Evolutionary conservation across 2,888 invertebrate genomes (phyloP).

Genomic region (Tetramorium bicarinatum): DNA sequence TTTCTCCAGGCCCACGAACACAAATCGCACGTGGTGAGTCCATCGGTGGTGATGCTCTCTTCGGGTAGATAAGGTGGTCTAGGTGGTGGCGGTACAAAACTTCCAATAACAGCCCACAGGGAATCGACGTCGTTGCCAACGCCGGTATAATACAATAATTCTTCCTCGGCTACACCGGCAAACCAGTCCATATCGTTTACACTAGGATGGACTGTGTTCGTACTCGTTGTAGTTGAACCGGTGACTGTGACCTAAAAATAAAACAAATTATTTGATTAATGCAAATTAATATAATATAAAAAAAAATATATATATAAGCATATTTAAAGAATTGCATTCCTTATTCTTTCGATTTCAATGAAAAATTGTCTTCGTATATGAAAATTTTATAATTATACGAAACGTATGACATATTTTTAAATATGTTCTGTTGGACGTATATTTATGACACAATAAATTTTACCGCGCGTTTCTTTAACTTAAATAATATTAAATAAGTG

Average conservation of each 20-base stretch:
- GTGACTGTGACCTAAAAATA: conserved; percentile 68
- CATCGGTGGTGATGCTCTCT: conserved; percentile 89
- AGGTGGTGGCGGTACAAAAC: conserved; percentile 91
- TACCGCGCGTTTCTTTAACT: not conserved
- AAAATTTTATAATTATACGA: not conserved
- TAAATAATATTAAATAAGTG: conserved; percentile 6
- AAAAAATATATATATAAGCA: no score
- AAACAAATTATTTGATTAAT: not conserved
- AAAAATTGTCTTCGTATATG: not conserved
- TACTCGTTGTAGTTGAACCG: conserved; percentile 70
- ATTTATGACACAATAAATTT: not conserved
- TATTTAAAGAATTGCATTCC: not conserved
- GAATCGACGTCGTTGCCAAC: conserved; percentile 84
- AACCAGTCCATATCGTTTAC: conserved; percentile 85
- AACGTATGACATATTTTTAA: not conserved
- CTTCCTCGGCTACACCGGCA: conserved; percentile 85
- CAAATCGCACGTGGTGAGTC: conserved; percentile 91
- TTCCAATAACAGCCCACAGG: conserved; percentile 85
- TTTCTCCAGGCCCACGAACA: conserved; percentile 91
- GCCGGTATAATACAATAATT: conserved; percentile 84
- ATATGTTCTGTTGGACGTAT: not conserved
- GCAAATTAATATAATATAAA: not conserved
- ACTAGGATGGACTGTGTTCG: conserved; percentile 80
- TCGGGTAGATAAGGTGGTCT: conserved; percentile 89
- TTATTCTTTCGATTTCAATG: not conserved